These are phyloP conservation scores for Meda fulgida DNA, from an alignment of 2,797 vertebrate genomes.

Conservation along the genomic window DNA sequence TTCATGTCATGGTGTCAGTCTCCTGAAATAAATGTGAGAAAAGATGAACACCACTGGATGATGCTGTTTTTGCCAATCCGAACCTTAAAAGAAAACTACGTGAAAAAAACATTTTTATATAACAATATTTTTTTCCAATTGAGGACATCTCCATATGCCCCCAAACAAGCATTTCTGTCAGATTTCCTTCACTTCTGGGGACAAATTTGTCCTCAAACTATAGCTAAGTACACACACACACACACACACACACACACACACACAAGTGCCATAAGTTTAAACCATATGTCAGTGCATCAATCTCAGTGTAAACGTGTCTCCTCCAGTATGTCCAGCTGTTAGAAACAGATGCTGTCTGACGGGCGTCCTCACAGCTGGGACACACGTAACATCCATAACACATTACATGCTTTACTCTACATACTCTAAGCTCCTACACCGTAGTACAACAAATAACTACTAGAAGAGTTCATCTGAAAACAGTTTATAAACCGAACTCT, in stretches of 20 bases:
- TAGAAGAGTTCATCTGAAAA: neutral
- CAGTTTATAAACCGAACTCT: neutral
- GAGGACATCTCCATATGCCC: too few species aligned
- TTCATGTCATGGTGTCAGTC: neutral
- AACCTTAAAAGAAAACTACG: neutral
- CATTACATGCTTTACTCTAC: neutral
- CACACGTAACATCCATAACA: constrained; percentile 39
- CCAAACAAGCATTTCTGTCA: neutral
- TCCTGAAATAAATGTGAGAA: neutral
- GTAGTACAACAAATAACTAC: neutral
- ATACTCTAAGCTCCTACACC: neutral
- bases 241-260: constrained; percentile 28
- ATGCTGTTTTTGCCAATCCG: neutral
- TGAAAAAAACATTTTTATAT: neutral
- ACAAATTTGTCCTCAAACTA: constrained; percentile 1
- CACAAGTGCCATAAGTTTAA: constrained; percentile 58
- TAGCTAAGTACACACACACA: constrained; percentile 11
- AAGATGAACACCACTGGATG: neutral
- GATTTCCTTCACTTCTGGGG: neutral
- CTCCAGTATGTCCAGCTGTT: constrained; percentile 69
- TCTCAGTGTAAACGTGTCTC: constrained; percentile 48
- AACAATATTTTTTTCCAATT: neutral
- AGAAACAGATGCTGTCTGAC: constrained; percentile 68
- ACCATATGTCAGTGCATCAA: constrained; percentile 64
- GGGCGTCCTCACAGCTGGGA: constrained; percentile 47